Base-by-base conservation (phyloP, 2,797 vertebrate genomes). In the Acanthurus lineatus region DNA sequence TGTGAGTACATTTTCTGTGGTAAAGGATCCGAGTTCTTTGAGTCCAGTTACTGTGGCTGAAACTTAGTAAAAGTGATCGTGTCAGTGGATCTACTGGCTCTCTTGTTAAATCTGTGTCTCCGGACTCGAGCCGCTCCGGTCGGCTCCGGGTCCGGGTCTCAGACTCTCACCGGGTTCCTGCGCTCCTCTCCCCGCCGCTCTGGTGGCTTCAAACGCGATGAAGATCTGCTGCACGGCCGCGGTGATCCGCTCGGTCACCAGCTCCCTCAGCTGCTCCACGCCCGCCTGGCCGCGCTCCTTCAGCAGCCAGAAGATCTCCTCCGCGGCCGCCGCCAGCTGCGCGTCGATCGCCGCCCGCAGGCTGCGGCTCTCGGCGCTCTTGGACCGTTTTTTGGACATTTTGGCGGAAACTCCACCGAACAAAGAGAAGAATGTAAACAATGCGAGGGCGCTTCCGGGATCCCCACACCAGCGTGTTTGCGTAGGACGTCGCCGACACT, bases 391-490 rank as follows among this genome's bases (percentile, higher is more conserved):
- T 60, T 73, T 81, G 2, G 88, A 87, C 89, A 91, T 92, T 72
- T 67, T 42, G 10, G 0, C 35, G 25, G 32, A 32, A 47, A 9
- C 3, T 32, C 25, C 8, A 2, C 19, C 20, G 59, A 81, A 88
- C 89, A 89, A 91, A 89, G 88, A 80, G 10, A 20, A 16, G 58
- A 47, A 78, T 53, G 84, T 86, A 90, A 92, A 92, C 90, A 91
- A 73, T 4, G 56, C 54, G 9, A 19, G 25, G 2, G 4, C 44
- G 12, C 82, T 92, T 92, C 91, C 91, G 85, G 79, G 63, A 12
- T 74, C 40, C 45, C 12, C n/a, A 0, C 1, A 2, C 0, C 17
- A 5, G 35, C 75, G 83, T 67, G 12, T 0, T 2, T 16, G 9
- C 75, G 77, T 79, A 1, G 17, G 14, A 74, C 69, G 52, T 56